Evolutionary conservation across 2,113 vertebrate genomes (phyloP), one percentile per base, ranked within the genome.

Genomic region (Mormoops blainvillei): DNA sequence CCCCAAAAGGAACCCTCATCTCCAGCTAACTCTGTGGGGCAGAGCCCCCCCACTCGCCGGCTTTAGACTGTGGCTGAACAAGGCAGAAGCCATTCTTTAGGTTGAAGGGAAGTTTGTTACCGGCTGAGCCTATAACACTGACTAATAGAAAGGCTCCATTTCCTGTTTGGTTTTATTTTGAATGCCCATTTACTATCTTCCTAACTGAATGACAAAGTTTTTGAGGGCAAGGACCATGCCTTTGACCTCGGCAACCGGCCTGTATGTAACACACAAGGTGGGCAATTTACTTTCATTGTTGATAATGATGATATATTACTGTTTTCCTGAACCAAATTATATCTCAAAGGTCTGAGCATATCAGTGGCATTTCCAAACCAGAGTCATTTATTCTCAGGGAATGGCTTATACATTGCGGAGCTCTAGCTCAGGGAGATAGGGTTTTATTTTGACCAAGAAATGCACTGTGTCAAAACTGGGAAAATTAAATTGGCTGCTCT

Each of bases 401-500:
- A 36, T 16, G 61, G 80, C 54, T 80, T 33, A 45, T 38, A 50
- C 89, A 81, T 71, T n/a, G 41, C 85, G 74, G 89, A 92, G 48
- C 89, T 87, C 58, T 20, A 41, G 86, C 86, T 87, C 63, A 94
- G 87, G 70, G 90, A 90, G 70, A 71, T 1, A 61, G 77, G 73
- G 54, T 94, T 94, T 86, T 87, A 74, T 96, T 89, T 93, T 77
- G 78, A 90, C 41, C 68, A 95, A 86, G 86, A 80, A 86, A 94
- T 48, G 31, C 9, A 50, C 83, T 41, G 74, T 89, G 82, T 94
- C 94, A 45, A 77, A 97, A 83, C 38, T 41, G n/a, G 77, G 91
- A 74, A 93, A 88, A 94, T 91, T 71, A 71, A 91, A 93, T 63
- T n/a, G 84, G 80, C 77, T 70, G 15, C 94, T 96, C 50, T 50